Evolutionary conservation across 2,113 vertebrate genomes (phyloP), one percentile per base, ranked within the genome.

Genomic region (Polyodon spathula): DNA sequence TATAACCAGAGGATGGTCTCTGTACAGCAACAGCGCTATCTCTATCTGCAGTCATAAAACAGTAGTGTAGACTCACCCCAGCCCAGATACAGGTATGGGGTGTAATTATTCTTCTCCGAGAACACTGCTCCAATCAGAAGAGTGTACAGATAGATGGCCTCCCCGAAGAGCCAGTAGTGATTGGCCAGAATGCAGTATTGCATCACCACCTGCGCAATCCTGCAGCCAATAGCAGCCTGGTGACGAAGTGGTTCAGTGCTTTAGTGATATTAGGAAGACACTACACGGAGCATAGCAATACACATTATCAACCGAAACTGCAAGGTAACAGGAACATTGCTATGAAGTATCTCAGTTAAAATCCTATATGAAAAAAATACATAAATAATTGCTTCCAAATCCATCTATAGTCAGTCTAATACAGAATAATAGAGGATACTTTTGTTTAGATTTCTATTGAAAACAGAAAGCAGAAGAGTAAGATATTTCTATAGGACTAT

Each of bases 91-190:
- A 91, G 75, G 73, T 91, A 91, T 27, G 81, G 77, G 14, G 84
- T 66, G 74, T 85, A 86, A 70, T 87, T 88, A 58, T 87, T 90
- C 78, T 81, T 88, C 72, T 89, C 80, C 0, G 83, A 83, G 70
- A 92, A 84, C 54, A 91, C 88, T 0, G 86, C 89, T 11, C 85
- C 80, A 4, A 90, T 86, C 2, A 92, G 86, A 55, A 92, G 81
- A 27, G 88, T 88, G 72, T 91, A 85, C 63, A 92, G 77, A 78
- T 91, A 90, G 57, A 90, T 59, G 0, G 89, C 90, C 63, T 91
- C 90, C 71, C 88, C 89, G 59, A 91, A 86, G 74, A 91, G 86
- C 89, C 90, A 92, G 63, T 82, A 90, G 70, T 91, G 88, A 76
- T 90, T 90, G 81, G 88, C 88, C 66, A 89, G 73, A 62, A 92